Evolutionary conservation across 2,888 invertebrate genomes (phyloP).

Genomic region (Nomada fabriciana): DNA sequence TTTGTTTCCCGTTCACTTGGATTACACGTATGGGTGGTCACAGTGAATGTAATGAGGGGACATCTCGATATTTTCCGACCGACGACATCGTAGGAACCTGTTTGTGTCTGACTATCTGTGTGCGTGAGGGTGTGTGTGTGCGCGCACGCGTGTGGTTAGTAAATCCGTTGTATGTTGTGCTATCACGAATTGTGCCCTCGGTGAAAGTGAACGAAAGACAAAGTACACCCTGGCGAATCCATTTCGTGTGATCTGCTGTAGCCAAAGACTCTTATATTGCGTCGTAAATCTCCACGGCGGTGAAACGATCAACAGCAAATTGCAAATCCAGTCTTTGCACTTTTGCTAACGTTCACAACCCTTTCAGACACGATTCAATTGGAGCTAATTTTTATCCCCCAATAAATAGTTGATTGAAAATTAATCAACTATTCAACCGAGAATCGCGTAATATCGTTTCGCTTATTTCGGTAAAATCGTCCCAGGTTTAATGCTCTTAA

Average conservation of each 20-base stretch:
- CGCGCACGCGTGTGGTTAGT: not conserved
- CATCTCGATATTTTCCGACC: conserved; percentile 5
- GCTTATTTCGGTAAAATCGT: too few relatives aligned
- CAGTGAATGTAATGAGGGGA: not conserved
- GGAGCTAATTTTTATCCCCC: too few relatives aligned
- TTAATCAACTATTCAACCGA: too few relatives aligned
- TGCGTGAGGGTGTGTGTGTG: too few relatives aligned
- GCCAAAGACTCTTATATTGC: conserved; percentile 41
- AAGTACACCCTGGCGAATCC: conserved; percentile 70
- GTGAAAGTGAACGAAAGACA: conserved; percentile 72
- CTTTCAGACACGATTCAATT: not conserved
- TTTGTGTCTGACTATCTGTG: not conserved
- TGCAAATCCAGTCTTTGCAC: conserved; percentile 32
- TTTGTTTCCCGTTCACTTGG: conserved; percentile 1
- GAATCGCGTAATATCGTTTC: too few relatives aligned
- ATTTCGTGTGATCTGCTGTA: conserved; percentile 52
- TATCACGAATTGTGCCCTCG: conserved; percentile 70
- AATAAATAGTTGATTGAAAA: too few relatives aligned
- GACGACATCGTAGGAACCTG: conserved; percentile 4
- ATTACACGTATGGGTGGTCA: not conserved
- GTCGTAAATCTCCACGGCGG: conserved; percentile 44
- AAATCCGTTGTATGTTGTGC: conserved; percentile 64
- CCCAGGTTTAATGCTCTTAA: too few relatives aligned
- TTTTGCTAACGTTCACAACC: not conserved
- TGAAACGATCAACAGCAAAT: conserved; percentile 47